Base-by-base conservation (phyloP, 1,140 invertebrate genomes). In the Vanessa tameamea region DNA sequence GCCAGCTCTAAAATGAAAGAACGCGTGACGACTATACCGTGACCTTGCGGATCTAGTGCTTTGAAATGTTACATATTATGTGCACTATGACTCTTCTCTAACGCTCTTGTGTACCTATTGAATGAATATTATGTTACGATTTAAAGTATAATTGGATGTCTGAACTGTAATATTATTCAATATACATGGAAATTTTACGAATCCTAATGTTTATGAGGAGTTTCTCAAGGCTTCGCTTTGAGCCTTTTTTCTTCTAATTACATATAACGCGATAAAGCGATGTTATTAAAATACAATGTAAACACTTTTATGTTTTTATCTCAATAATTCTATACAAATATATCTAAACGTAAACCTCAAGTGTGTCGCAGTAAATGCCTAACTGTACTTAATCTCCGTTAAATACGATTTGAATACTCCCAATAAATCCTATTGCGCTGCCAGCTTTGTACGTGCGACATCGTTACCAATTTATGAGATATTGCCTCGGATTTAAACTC, bases 11-110 rank as follows among this genome's bases (percentile, higher is more conserved):
- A 79, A 76, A 76, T 50, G 47, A 68, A 78, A 74, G 80, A 82
- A 82, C 78, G 80, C 82, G 78, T 85, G 82, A 85, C 81, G 78
- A 69, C 47, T 68, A 74, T 51, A 65, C 77, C 26, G 65, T 73
- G 82, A 84, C 82, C 80, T 84, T 81, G 76, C 76, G 66, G 51
- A 59, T 63, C 47, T 59, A 57, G 57, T 31, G 43, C 64, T 67
- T 48, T 57, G 59, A 77, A 77, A 61, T 61, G 57, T 61, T 70
- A 53, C 47, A 74, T 50, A 74, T 69, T 69, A 47, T 63, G 37
- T 55, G 48, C 48, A 50, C 12, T 50, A 61, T 51, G 31, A 13
- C 20, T 73, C 61, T 64, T 63, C 26, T 55, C 50, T 55, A 50
- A 50, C 15, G 14, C 31, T 31, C 20, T 59, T 59, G 14, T 31